Conservation (phyloP, 2,797 vertebrate species). For the Darevskia mixta region DNA sequence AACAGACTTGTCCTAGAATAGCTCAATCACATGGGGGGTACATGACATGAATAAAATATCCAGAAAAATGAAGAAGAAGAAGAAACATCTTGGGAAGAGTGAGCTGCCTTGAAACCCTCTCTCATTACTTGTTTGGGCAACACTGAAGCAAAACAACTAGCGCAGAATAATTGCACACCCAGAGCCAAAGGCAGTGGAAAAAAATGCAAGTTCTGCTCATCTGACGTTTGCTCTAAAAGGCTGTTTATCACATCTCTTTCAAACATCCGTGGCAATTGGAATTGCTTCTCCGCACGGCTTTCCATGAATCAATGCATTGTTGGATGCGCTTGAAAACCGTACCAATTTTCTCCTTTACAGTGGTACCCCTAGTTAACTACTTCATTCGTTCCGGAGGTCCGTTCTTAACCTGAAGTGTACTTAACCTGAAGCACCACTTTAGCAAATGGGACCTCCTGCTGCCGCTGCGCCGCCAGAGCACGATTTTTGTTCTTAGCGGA, state of each 20-base stretch:
- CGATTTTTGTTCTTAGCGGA: too few relatives aligned
- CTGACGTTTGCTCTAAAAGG: slow-evolving; percentile 28
- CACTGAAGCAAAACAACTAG: slow-evolving; percentile 45
- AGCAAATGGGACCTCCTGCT: too few relatives aligned
- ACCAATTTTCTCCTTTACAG: neutral
- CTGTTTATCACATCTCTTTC: slow-evolving; percentile 17
- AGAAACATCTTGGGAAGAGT: slow-evolving; percentile 30
- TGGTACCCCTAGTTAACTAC: too few relatives aligned
- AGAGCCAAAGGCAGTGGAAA: slow-evolving; percentile 29
- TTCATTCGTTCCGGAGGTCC: too few relatives aligned
- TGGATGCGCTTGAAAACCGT: neutral
- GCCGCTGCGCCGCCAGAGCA: too few relatives aligned
- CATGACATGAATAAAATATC: slow-evolving; percentile 74
- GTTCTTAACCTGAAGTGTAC: too few relatives aligned
- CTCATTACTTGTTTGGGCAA: slow-evolving; percentile 33
- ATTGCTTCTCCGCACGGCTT: slow-evolving; percentile 7
- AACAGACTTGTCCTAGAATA: slow-evolving; percentile 71
- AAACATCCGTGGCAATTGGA: slow-evolving; percentile 31
- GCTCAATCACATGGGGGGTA: slow-evolving; percentile 71
- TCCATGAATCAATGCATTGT: neutral
- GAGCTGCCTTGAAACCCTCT: slow-evolving; percentile 37
- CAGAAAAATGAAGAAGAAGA: slow-evolving; percentile 55
- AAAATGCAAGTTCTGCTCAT: slow-evolving; percentile 33
- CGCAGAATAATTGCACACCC: neutral
- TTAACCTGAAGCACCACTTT: too few relatives aligned